Percentiles rank a stretch among this genome's conserved stretches.
Conservation (phyloP, 2,888 invertebrate species). For the Frankliniella intonsa region DNA sequence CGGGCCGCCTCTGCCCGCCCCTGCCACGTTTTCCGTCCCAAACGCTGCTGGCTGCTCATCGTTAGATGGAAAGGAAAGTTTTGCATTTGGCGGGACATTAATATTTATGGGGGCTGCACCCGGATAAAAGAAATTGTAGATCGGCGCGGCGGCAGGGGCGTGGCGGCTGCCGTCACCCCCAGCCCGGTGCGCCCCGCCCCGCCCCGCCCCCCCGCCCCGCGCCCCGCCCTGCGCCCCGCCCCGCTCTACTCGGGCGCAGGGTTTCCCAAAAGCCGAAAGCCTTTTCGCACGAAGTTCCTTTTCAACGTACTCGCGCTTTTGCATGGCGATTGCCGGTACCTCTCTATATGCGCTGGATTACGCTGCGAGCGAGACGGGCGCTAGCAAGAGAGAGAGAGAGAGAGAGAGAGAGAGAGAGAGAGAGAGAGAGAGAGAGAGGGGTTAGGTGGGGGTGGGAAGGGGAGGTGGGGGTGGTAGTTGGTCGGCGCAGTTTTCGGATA, state of each 20-base stretch:
- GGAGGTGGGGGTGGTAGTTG: background rate
- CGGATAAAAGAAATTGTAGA: background rate
- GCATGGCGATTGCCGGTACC: too few species aligned
- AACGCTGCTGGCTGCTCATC: background rate
- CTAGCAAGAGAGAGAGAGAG: background rate
- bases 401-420: background rate
- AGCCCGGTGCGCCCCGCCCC: background rate
- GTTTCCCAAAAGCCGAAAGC: too few species aligned
- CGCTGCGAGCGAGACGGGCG: background rate
- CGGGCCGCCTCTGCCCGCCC: background rate
- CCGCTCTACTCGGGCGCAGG: too few species aligned
- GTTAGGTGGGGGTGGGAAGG: background rate
- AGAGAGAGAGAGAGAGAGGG: background rate
- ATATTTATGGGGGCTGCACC: background rate
- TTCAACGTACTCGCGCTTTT: too few species aligned
- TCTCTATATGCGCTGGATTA: too few species aligned
- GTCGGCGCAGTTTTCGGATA: too few species aligned
- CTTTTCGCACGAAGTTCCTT: too few species aligned
- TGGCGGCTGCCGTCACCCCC: background rate
- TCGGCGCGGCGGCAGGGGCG: background rate
- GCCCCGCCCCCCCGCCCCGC: background rate
- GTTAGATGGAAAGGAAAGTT: constrained; percentile 10
- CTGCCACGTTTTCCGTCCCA: background rate
- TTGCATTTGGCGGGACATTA: background rate
- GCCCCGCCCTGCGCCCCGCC: too few species aligned